phyloP scores from a whole-genome alignment of 2,888 invertebrate species.

The Spilosoma lubricipeda region DNA sequence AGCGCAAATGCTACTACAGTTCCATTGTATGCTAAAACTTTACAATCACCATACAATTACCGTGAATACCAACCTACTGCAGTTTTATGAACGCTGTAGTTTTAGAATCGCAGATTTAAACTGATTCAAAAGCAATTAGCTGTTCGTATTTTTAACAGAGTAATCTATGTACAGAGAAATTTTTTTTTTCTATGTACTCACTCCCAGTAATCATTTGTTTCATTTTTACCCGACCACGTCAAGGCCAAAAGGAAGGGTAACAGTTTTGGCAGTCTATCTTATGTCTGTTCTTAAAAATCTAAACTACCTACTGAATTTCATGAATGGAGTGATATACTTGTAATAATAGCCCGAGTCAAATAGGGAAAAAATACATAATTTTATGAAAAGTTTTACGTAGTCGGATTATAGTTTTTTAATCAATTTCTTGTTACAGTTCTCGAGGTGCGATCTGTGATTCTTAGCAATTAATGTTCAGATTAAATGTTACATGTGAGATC shows the following conservation, averaged over 20 bases:
- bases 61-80: constrained; percentile 39
- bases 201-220: background rate
- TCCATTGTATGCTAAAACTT: constrained; percentile 42
- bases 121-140: background rate
- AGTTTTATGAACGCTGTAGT: constrained; percentile 47
- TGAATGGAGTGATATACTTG: too few relatives aligned
- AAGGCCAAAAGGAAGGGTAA: background rate
- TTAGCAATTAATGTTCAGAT: background rate
- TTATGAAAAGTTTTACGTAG: too few relatives aligned
- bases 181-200: background rate
- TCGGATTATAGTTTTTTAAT: too few relatives aligned
- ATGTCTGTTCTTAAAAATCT: too few relatives aligned
- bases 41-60: too few relatives aligned
- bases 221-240: background rate
- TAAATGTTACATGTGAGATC: background rate
- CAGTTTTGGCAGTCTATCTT: too few relatives aligned
- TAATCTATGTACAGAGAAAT: background rate
- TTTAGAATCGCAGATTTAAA: constrained; percentile 34
- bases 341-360: too few relatives aligned
- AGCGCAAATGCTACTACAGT: constrained; percentile 17
- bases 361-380: too few relatives aligned
- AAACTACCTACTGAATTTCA: too few relatives aligned
- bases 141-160: background rate
- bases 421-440: background rate
- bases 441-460: background rate